Conservation (phyloP, 2,888 invertebrate genomes). For the Automeris io region DNA sequence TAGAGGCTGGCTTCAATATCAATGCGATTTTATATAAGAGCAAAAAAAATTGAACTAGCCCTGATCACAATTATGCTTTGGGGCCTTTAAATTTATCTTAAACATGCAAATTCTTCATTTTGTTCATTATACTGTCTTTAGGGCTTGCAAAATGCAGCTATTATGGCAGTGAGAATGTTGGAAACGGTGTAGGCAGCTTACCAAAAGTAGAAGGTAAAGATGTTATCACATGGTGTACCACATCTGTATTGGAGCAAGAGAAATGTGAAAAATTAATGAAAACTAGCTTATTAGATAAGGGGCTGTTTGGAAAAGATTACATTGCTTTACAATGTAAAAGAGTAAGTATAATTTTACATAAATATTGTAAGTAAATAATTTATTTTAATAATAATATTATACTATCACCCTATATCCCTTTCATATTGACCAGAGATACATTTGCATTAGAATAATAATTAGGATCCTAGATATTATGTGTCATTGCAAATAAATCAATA, state of each 20-base stretch:
- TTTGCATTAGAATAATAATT: no score
- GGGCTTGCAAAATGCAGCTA: constrained; percentile 19
- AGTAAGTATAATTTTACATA: constrained; percentile 41
- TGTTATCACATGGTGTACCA: constrained; percentile 88
- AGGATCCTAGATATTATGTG: no score
- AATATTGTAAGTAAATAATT: not conserved
- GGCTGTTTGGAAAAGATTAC: constrained; percentile 78
- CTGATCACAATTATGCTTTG: no score
- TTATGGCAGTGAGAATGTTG: constrained; percentile 27
- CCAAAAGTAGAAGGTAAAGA: constrained; percentile 50
- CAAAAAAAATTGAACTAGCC: no score
- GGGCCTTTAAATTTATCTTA: no score
- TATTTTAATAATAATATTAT: not conserved
- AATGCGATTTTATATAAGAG: no score
- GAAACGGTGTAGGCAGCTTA: constrained; percentile 27
- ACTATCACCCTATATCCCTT: no score
- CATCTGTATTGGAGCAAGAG: constrained; percentile 83
- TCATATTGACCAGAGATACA: no score
- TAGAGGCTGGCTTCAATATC: no score
- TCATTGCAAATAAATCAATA: no score
- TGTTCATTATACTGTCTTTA: no score
- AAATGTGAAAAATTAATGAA: constrained; percentile 89
- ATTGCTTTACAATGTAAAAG: constrained; percentile 82
- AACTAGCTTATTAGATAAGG: constrained; percentile 81
- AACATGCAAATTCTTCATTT: no score